These are phyloP conservation scores for Cyprinodon tularosa DNA, from an alignment of 2,113 vertebrate genomes.

Conservation along the genomic window DNA sequence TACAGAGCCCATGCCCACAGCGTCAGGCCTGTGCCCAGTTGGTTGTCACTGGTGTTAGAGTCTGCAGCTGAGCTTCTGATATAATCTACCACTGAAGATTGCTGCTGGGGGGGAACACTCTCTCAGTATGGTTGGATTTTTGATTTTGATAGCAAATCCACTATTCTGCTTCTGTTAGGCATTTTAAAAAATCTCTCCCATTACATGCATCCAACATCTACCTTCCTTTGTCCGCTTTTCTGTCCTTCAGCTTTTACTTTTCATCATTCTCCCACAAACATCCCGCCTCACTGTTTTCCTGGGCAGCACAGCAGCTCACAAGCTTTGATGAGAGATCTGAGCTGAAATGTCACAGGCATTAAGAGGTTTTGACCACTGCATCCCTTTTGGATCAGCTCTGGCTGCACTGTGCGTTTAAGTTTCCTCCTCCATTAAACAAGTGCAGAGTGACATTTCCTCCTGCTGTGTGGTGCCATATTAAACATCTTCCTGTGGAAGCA, in stretches of 20 bases:
- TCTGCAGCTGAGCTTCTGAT: constrained; percentile 20
- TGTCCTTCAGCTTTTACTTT: constrained; percentile 30
- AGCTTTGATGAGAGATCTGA: constrained; percentile 58
- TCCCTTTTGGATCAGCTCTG: constrained; percentile 52
- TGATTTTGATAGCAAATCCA: neutral
- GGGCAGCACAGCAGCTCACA: constrained; percentile 31
- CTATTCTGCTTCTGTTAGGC: neutral
- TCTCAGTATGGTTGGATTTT: constrained; percentile 23
- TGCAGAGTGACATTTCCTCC: constrained; percentile 44
- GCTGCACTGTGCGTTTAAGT: constrained; percentile 33
- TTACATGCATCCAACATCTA: constrained; percentile 21
- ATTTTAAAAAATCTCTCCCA: neutral
- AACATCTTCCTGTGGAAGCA: constrained; percentile 41
- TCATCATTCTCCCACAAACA: constrained; percentile 22
- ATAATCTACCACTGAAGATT: constrained; percentile 4
- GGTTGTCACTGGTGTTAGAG: constrained; percentile 26
- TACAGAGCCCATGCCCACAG: constrained; percentile 9
- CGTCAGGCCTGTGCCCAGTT: constrained; percentile 24
- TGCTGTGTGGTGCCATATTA: constrained; percentile 34
- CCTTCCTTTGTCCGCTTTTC: constrained; percentile 11
- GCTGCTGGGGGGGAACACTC: constrained; percentile 3
- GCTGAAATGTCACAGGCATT: constrained; percentile 69
- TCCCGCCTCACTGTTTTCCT: neutral
- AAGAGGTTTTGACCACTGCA: constrained; percentile 60
- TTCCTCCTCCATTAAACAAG: constrained; percentile 39